These are phyloP conservation scores for Heliconius hortense DNA, from an alignment of 2,888 invertebrate genomes.

Conservation along the genomic window DNA sequence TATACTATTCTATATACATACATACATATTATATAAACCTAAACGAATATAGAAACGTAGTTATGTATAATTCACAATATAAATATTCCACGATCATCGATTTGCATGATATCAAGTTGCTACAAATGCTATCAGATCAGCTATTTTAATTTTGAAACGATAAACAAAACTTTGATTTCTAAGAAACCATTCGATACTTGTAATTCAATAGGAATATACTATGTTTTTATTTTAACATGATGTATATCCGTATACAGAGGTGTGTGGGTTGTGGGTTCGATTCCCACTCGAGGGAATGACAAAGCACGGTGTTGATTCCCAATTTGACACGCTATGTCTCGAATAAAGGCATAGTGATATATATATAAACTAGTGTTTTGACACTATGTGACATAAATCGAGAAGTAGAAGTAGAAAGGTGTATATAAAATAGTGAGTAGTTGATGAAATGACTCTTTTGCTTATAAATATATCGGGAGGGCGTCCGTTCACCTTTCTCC, in stretches of 20 bases:
- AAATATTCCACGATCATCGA: conserved; percentile 3
- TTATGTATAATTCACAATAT: background rate
- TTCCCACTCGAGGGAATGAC: background rate
- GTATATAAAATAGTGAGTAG: conserved; percentile 10
- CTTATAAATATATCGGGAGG: conserved; percentile 45
- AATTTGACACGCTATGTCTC: background rate
- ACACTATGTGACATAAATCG: background rate
- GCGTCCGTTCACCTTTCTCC: conserved; percentile 43
- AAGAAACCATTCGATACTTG: conserved; percentile 27
- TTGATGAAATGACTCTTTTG: conserved; percentile 27
- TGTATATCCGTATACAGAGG: background rate
- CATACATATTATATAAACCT: background rate
- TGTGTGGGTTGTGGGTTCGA: background rate
- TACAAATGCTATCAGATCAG: conserved; percentile 13
- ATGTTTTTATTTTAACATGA: too few species aligned
- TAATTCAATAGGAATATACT: background rate
- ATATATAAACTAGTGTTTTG: background rate
- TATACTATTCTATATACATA: background rate
- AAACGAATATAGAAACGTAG: background rate
- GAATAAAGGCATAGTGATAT: background rate
- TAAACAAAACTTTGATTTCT: conserved; percentile 17
- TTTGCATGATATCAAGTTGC: conserved; percentile 14
- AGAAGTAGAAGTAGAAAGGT: background rate
- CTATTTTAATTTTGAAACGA: conserved; percentile 5
- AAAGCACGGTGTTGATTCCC: background rate